Conservation (phyloP, 2,113 vertebrate species). For the Archilochus colubris region DNA sequence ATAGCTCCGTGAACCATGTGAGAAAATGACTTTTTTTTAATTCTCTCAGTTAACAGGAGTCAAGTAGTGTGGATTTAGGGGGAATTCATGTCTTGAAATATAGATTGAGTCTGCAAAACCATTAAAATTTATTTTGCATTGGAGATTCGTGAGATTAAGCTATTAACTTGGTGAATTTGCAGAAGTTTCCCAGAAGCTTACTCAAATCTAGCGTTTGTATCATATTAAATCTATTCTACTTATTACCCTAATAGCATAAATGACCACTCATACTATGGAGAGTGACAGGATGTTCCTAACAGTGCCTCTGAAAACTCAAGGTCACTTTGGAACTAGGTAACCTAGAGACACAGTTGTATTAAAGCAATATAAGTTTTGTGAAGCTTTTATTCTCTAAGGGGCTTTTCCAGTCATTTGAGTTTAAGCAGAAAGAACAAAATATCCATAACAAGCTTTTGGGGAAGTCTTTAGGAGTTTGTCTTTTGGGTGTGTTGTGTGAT, state of each 20-base stretch:
- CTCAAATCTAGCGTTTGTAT: conserved; percentile 63
- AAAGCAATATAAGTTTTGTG: not conserved
- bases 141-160: conserved; percentile 73
- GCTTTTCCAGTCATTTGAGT: not conserved
- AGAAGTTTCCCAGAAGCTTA: conserved; percentile 75
- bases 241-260: conserved; percentile 71
- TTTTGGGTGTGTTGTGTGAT: fast-evolving
- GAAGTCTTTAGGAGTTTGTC: not conserved
- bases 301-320: conserved; percentile 30
- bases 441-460: not conserved
- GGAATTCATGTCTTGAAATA: conserved; percentile 33
- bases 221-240: conserved; percentile 61
- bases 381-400: not conserved
- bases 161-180: conserved; percentile 75
- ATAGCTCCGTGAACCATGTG: not conserved
- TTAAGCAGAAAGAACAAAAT: not conserved
- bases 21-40: conserved; percentile 59
- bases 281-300: conserved; percentile 54
- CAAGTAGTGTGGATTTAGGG: conserved; percentile 44
- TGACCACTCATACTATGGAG: conserved; percentile 64
- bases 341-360: not conserved
- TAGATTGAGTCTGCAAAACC: conserved; percentile 55
- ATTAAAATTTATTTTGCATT: conserved; percentile 72
- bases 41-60: conserved; percentile 56
- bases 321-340: conserved; percentile 68